Percentiles rank a stretch among this genome's conserved stretches.
These are phyloP conservation scores for Andricus quercusramuli DNA, from an alignment of 2,888 invertebrate species.

Conservation along the genomic window DNA sequence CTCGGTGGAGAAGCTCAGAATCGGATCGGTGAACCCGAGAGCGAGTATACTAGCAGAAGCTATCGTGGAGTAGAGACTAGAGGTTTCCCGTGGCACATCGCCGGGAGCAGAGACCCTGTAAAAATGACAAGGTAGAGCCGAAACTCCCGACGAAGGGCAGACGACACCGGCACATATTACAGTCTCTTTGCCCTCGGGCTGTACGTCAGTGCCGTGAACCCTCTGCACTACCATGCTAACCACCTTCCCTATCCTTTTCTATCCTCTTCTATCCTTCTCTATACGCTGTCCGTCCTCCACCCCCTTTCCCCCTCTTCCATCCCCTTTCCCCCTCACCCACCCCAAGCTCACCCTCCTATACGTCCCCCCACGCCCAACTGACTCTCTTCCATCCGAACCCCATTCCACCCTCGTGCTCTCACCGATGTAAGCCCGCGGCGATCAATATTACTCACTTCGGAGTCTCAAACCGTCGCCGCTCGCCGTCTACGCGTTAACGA, in stretches of 20 bases:
- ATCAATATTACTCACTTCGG: conserved; percentile 77
- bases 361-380: conserved; percentile 17
- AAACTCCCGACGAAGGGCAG: conserved; percentile 26
- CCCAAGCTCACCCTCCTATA: not conserved
- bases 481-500: conserved; percentile 55
- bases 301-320: not conserved
- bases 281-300: conserved; percentile 26
- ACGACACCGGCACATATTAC: not conserved
- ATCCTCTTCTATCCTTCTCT: conserved; percentile 42
- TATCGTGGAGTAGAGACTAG: not conserved
- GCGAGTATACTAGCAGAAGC: conserved; percentile 21
- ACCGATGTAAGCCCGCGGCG: conserved; percentile 75
- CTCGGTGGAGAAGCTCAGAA: not conserved
- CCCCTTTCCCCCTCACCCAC: not conserved
- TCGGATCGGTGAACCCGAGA: conserved; percentile 14
- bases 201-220: conserved; percentile 36
- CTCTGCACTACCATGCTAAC: conserved; percentile 43
- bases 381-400: conserved; percentile 33
- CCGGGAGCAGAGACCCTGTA: conserved; percentile 20
- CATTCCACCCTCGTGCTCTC: conserved; percentile 55
- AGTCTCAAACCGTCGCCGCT: conserved; percentile 67
- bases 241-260: conserved; percentile 29
- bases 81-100: conserved; percentile 53
- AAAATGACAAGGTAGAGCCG: conserved; percentile 34
- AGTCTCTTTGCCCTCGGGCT: conserved; percentile 47